phyloP scores from a whole-genome alignment of 2,113 vertebrate species.

The Pseudolaguvia tuberculata region DNA sequence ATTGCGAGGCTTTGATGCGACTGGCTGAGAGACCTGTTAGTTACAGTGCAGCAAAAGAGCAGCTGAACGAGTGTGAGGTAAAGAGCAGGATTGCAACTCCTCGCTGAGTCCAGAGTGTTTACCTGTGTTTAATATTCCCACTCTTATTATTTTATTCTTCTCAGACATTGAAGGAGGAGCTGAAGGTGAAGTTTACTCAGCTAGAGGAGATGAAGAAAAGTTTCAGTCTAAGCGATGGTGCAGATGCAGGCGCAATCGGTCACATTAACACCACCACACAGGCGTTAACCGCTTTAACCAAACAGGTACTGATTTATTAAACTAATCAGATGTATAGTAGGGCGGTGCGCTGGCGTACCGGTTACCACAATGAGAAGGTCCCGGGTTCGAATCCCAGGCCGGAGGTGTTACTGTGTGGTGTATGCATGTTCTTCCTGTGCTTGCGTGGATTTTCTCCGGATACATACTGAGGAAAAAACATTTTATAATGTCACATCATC shows the following conservation, averaged over 20 bases:
- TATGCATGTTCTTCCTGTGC: too few relatives aligned
- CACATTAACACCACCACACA: conserved; percentile 53
- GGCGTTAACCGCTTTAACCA: conserved; percentile 55
- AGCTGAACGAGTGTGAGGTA: conserved; percentile 73
- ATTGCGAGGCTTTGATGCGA: conserved; percentile 67
- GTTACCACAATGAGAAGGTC: too few relatives aligned
- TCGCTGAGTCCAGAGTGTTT: not conserved
- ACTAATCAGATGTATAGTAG: too few relatives aligned
- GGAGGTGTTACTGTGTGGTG: too few relatives aligned
- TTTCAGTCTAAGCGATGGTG: conserved; percentile 11
- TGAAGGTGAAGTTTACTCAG: conserved; percentile 62
- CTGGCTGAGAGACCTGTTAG: conserved; percentile 66
- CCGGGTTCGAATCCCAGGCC: too few relatives aligned
- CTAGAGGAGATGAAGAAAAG: conserved; percentile 68
- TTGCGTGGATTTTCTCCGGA: too few relatives aligned
- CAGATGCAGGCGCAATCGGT: conserved; percentile 18
- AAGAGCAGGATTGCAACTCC: conserved; percentile 34
- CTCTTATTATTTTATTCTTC: not conserved
- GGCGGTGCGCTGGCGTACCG: too few relatives aligned
- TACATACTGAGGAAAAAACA: too few relatives aligned
- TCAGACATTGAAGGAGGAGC: conserved; percentile 74
- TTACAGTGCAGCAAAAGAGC: conserved; percentile 63
- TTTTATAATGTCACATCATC: too few relatives aligned
- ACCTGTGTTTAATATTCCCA: not conserved
- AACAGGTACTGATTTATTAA: conserved; percentile 64